Percentiles rank a stretch among this genome's conserved stretches.
Evolutionary conservation across 2,888 invertebrate species (phyloP).

Genomic region (Sinotaia quadrata): DNA sequence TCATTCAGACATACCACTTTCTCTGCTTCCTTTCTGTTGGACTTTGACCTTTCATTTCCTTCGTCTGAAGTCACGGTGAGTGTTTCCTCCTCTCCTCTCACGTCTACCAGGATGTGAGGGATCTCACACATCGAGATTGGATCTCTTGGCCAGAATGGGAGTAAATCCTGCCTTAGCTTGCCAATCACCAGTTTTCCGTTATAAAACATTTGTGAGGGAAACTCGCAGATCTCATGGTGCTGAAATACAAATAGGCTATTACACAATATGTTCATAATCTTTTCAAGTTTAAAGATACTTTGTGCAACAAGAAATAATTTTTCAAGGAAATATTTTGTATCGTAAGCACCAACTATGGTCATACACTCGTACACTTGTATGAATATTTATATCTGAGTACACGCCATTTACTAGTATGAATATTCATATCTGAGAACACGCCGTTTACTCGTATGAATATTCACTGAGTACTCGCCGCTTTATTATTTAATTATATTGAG

Average conservation of each 20-base stretch:
- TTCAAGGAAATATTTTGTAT: too few species aligned
- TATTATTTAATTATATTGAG: too few species aligned
- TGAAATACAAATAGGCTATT: slow-evolving; percentile 32
- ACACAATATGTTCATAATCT: background rate
- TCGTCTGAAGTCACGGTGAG: slow-evolving; percentile 57
- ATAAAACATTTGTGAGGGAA: slow-evolving; percentile 60
- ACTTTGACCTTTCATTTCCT: slow-evolving; percentile 59
- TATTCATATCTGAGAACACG: too few species aligned
- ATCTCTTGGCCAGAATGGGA: background rate
- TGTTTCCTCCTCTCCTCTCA: slow-evolving; percentile 54
- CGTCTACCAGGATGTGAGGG: slow-evolving; percentile 56
- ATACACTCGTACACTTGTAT: too few species aligned
- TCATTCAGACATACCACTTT: slow-evolving; percentile 57
- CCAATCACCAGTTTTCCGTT: slow-evolving; percentile 40
- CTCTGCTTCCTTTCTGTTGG: slow-evolving; percentile 51
- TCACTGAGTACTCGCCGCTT: too few species aligned
- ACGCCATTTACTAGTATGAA: too few species aligned
- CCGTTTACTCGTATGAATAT: too few species aligned
- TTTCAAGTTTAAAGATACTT: background rate
- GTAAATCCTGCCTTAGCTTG: background rate
- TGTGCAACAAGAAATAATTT: too few species aligned
- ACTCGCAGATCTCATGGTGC: slow-evolving; percentile 55
- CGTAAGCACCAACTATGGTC: too few species aligned
- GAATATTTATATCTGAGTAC: too few species aligned
- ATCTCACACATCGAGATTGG: background rate